These are phyloP conservation scores for Myoxocephalus aenaeus DNA, from an alignment of 2,797 vertebrate species.

Conservation along the genomic window DNA sequence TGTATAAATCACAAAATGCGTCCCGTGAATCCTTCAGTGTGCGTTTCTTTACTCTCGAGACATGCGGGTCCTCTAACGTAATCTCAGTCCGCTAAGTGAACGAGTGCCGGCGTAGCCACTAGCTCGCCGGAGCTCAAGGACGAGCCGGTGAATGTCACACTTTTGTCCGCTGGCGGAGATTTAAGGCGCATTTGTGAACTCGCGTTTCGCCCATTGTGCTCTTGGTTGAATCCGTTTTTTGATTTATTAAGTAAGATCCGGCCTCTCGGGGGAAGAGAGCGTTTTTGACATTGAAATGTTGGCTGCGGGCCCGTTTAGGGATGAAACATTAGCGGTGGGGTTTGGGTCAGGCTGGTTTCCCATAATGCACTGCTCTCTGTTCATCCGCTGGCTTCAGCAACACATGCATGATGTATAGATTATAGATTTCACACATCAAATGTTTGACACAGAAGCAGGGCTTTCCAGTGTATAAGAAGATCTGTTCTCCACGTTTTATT, in stretches of 20 bases:
- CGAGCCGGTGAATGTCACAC: slow-evolving; percentile 2
- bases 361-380: background rate
- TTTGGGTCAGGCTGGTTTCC: slow-evolving; percentile 18
- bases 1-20: too few species aligned
- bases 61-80: background rate
- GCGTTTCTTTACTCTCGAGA: too few species aligned
- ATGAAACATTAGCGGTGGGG: slow-evolving; percentile 34
- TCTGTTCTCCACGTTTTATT: background rate
- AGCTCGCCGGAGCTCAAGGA: slow-evolving; percentile 27
- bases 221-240: slow-evolving; percentile 18
- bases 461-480: background rate
- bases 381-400: background rate
- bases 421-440: slow-evolving; percentile 2
- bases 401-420: background rate
- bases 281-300: slow-evolving; percentile 38
- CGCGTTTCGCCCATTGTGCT: slow-evolving; percentile 33
- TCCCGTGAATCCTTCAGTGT: too few species aligned
- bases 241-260: slow-evolving; percentile 48
- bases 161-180: slow-evolving; percentile 28
- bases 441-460: background rate
- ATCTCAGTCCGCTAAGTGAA: background rate
- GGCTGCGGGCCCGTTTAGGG: slow-evolving; percentile 26
- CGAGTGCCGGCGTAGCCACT: background rate
- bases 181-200: slow-evolving; percentile 29
- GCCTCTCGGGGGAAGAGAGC: slow-evolving; percentile 2